These are phyloP conservation scores for Halocynthia roretzi DNA, from an alignment of 23 tunicate genomes.

Conservation along the genomic window DNA sequence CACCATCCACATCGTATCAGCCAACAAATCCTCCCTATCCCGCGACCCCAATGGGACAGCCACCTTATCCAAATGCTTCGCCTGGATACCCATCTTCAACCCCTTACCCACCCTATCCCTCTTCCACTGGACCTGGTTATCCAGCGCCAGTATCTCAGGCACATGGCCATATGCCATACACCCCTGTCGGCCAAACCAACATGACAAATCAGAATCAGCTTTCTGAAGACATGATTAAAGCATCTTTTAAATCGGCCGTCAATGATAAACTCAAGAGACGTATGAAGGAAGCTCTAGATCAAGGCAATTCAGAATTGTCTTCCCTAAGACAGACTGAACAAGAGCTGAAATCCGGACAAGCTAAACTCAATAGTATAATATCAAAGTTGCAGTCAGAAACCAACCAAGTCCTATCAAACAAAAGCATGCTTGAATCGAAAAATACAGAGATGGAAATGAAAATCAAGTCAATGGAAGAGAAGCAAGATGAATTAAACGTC, in stretches of 20 bases:
- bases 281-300: slow-evolving; percentile 50
- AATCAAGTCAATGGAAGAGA: slow-evolving; percentile 32
- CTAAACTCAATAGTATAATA: slow-evolving; percentile 42
- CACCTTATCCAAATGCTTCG: slow-evolving; percentile 41
- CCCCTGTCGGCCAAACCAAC: slow-evolving; percentile 17
- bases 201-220: slow-evolving; percentile 23
- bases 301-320: slow-evolving; percentile 51
- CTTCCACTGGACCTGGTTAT: slow-evolving; percentile 5
- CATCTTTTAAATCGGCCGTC: slow-evolving; percentile 58
- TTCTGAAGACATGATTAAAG: slow-evolving; percentile 60
- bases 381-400: slow-evolving; percentile 48
- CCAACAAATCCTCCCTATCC: slow-evolving; percentile 54
- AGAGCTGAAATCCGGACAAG: slow-evolving; percentile 55
- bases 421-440: slow-evolving; percentile 40
- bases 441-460: slow-evolving; percentile 51
- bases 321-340: slow-evolving; percentile 52
- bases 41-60: slow-evolving; percentile 16
- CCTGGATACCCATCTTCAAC: slow-evolving; percentile 8
- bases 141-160: slow-evolving; percentile 27
- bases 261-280: slow-evolving; percentile 78
- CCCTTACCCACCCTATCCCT: slow-evolving; percentile 27
- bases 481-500: slow-evolving; percentile 68
- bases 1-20: slow-evolving; percentile 63
- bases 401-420: slow-evolving; percentile 48
- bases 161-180: slow-evolving; percentile 12